Evolutionary conservation across 2,797 vertebrate species (phyloP), one percentile per base, ranked within the genome.

Genomic region (Enteromius anoplus): DNA sequence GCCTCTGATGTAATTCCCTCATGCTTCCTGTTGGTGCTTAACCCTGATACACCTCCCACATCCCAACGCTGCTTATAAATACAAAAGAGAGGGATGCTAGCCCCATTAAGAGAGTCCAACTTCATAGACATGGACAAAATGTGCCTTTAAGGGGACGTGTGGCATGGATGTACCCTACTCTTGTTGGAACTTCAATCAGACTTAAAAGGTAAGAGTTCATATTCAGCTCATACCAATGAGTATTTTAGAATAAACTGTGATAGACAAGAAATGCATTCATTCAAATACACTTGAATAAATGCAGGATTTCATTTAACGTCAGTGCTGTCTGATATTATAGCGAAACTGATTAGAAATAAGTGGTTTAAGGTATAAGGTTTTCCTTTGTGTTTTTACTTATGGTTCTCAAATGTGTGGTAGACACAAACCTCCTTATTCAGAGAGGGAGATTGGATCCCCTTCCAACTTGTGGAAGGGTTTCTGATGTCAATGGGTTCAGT

Each of bases 361-460:
- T 15, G 14, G 29, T 15, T 64, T 64, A 32, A 49, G 29, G 12
- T 47, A n/a, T 37, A 72, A 72, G 40, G 53, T 26, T 82, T 68
- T 55, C 17, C 6, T 32, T 75, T 62, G 80, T 75, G 34, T 78
- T 66, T 3, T 0, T 40, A 49, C 32, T 23, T 75, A 15, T 40
- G 37, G n/a, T 29, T 62, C 58, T 77, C 23, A 62, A 29, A 62
- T 62, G 37, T 40, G 58, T 47, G 40, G 45, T n/a, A 62, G 51
- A 85, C 69, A 65, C 85, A 88, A 85, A 82, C 47, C 81, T 42
- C 71, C 40, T 82, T 62, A 75, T 86, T 88, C 81, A 84, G 58
- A n/a, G 64, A 42, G 45, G 34, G 62, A 53, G 62, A 85, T 66
- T 84, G 70, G 51, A 32, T 70, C 58, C 21, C 42, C 69, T 34